Evolutionary conservation across 2,113 vertebrate genomes (phyloP).

Genomic region (Phalacrocorax brasilianus): DNA sequence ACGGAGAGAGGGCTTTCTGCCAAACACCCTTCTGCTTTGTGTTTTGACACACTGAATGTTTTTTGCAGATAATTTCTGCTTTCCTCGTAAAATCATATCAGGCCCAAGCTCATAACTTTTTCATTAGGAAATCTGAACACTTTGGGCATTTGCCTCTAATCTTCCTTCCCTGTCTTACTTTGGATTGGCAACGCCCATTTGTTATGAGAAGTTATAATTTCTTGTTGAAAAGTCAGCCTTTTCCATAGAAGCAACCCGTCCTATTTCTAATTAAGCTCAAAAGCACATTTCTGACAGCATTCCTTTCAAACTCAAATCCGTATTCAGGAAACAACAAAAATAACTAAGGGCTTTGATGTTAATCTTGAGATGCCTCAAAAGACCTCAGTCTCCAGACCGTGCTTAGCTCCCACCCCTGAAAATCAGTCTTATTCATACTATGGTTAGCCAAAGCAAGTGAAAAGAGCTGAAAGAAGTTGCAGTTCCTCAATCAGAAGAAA

Average conservation of each 20-base stretch:
- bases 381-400: not conserved
- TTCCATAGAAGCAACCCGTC: not conserved
- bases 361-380: not conserved
- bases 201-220: not conserved
- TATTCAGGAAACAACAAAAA: not conserved
- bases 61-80: not conserved
- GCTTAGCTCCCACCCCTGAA: not conserved
- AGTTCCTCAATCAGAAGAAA: not conserved
- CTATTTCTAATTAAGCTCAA: not conserved
- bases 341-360: fast-evolving
- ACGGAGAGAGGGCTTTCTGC: not conserved
- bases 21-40: not conserved
- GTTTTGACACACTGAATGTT: not conserved
- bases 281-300: not conserved
- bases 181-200: not conserved
- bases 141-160: not conserved
- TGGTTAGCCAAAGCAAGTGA: not conserved
- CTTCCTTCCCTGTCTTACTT: not conserved
- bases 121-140: not conserved
- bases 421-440: not conserved
- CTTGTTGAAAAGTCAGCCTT: not conserved
- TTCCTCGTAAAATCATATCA: not conserved
- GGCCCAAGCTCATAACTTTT: not conserved
- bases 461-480: not conserved
- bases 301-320: not conserved